Evolutionary conservation across 2,888 invertebrate species (phyloP).

Genomic region (Leptinotarsa rubiginosa): DNA sequence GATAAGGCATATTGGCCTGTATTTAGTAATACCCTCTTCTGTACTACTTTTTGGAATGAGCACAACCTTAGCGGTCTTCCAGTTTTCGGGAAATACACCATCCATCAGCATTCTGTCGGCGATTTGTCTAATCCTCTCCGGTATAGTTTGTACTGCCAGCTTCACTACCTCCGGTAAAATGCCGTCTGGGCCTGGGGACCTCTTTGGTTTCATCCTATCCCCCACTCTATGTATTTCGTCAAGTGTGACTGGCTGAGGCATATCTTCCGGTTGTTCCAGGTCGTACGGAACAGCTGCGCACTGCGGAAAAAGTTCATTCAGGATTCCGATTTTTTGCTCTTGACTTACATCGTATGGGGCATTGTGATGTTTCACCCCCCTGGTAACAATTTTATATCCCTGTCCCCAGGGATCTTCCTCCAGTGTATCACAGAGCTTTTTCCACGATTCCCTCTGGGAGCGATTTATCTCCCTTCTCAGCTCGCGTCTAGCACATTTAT

Average conservation of each 20-base stretch:
- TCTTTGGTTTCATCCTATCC: neutral
- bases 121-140: neutral
- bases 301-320: constrained; percentile 7
- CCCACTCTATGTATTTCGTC: neutral
- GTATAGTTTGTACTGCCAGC: neutral
- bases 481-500: neutral
- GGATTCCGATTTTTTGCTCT: neutral
- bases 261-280: neutral
- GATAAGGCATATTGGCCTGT: constrained; percentile 6
- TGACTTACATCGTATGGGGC: neutral
- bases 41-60: constrained; percentile 3
- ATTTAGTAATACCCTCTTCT: neutral
- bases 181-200: constrained; percentile 4
- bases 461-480: constrained; percentile 2
- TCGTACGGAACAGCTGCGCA: neutral
- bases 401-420: constrained; percentile 1
- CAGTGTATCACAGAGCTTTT: neutral
- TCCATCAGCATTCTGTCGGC: neutral
- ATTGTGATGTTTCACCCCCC: neutral
- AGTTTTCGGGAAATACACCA: neutral
- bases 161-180: neutral
- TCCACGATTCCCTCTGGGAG: constrained; percentile 6
- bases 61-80: constrained; percentile 5
- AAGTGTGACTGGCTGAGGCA: neutral
- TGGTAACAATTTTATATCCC: constrained; percentile 18